phyloP scores from a whole-genome alignment of 2,888 invertebrate genomes.

The Stenodera caucasica region DNA sequence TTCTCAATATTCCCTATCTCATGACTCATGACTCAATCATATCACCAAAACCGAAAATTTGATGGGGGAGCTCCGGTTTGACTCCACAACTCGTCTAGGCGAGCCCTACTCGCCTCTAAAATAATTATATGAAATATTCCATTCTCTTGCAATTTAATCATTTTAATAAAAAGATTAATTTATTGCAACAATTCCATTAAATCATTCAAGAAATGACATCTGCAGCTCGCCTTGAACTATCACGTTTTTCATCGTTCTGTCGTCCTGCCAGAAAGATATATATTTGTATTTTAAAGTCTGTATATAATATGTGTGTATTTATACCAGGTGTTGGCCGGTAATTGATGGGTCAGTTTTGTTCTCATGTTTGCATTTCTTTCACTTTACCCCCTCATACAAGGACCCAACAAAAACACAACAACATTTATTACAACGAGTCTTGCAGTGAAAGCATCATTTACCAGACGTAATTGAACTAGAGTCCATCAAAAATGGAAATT shows the following conservation, averaged over 20 bases:
- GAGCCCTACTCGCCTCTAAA: not conserved
- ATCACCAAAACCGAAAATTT: no score
- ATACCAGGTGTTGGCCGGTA: conserved; percentile 48
- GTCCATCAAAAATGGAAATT: no score
- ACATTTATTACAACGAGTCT: no score
- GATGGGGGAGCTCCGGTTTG: no score
- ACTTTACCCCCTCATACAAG: conserved; percentile 7
- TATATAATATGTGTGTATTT: conserved; percentile 19
- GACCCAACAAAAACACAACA: no score
- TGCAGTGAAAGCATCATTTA: no score
- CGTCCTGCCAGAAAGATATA: not conserved
- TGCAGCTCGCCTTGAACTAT: conserved; percentile 52
- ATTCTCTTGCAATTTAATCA: conserved; percentile 12
- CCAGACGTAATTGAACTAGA: no score
- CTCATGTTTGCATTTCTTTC: conserved; percentile 36
- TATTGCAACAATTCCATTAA: conserved; percentile 46
- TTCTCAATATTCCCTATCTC: no score
- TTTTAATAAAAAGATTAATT: conserved; percentile 48
- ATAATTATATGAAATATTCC: not conserved
- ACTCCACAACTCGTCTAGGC: not conserved
- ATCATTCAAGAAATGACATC: conserved; percentile 51
- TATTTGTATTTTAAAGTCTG: not conserved
- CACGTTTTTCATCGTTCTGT: conserved; percentile 47
- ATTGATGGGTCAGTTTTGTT: conserved; percentile 42
- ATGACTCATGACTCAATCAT: no score